Base-by-base conservation (phyloP, 2,888 invertebrate genomes). In the Dione vanillae region DNA sequence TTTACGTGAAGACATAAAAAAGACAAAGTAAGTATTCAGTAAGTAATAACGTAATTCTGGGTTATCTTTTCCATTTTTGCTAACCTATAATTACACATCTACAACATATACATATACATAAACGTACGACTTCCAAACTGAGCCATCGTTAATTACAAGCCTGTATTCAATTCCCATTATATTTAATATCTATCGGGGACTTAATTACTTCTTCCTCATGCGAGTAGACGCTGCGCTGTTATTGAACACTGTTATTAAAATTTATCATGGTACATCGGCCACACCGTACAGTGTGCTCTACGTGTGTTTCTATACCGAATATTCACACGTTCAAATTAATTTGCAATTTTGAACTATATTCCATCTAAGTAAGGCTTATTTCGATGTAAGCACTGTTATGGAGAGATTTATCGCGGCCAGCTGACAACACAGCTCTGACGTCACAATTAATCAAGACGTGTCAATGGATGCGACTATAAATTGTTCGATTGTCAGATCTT, bases 371-470 rank as follows among this genome's bases (percentile, higher is more conserved):
- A 74, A 12, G 41, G 66, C 59, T 6, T 14, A 52, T 37, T 65
- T 70, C 51, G 9, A n/a, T 2, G 11, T 62, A 59, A 11, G 5
- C 10, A 5, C 5, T 6, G 3, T 0, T 16, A 12, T 20, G 2
- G 67, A 54, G 74, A 72, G 69, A 72, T 72, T 72, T 72, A 71
- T 72, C 64, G 71, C 54, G 54, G 68, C 47, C 74, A 75, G 75
- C 74, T 74, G 75, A 74, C 75, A 75, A 69, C 74, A 72, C 76
- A 67, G 67, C 69, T 66, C 69, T 76, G 76, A 76, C 76, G 76
- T 76, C 76, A 76, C 75, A 72, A 76, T 76, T 74, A 74, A 76
- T 76, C 75, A 75, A 75, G 76, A 72, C 65, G 69, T 75, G 76
- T 76, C 76, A 75, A 76, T 76, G 76, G 72, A 69, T 65, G 69